These are phyloP conservation scores for Phataginus tricuspis DNA, from an alignment of 2,797 vertebrate species.

Conservation along the genomic window DNA sequence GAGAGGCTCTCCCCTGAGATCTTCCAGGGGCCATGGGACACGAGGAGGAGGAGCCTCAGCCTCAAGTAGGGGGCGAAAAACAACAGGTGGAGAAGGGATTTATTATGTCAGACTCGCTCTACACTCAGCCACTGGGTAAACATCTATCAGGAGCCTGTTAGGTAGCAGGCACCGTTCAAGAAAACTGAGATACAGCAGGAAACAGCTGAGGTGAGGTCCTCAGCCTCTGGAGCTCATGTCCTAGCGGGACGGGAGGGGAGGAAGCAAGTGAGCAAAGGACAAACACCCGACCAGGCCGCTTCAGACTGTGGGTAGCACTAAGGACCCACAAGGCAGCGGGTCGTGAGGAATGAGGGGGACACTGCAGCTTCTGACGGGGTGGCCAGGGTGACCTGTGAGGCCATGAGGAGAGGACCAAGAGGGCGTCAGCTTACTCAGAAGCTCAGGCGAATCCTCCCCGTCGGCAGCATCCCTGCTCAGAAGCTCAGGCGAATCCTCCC, in stretches of 20 bases:
- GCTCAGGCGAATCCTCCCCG: background rate
- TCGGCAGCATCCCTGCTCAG: background rate
- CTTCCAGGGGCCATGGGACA: background rate
- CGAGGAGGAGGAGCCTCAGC: background rate
- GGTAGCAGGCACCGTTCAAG: background rate
- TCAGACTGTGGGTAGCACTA: background rate
- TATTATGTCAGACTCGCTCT: background rate
- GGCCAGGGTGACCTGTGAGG: background rate
- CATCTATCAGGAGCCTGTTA: background rate
- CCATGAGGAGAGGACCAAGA: background rate
- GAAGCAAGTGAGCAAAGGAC: background rate
- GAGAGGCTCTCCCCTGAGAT: background rate
- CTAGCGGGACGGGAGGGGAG: background rate
- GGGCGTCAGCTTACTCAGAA: background rate
- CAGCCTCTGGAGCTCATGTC: background rate
- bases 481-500: background rate
- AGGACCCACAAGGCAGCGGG: background rate
- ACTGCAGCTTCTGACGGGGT: background rate
- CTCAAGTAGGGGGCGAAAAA: background rate
- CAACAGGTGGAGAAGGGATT: background rate
- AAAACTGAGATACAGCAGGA: background rate
- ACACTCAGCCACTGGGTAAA: background rate
- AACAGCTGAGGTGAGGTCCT: background rate
- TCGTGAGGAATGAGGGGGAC: rapidly evolving
- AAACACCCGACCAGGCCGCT: background rate